phyloP scores from a whole-genome alignment of 53 echinoderm and acorn worm genomes.

The Pentamera pediparva region DNA sequence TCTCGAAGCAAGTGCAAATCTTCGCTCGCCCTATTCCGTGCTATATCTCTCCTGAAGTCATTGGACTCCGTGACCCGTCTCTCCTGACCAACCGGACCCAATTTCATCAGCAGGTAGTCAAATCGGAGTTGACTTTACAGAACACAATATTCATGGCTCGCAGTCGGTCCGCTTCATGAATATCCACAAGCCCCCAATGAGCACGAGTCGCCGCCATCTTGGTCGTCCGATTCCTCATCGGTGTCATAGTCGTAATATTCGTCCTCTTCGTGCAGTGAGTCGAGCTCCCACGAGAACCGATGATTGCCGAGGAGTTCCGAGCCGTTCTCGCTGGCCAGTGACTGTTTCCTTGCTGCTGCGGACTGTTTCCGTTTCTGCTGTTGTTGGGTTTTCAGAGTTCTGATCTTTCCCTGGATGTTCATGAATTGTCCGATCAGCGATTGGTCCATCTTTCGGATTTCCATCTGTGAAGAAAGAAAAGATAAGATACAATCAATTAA shows the following conservation, averaged over 20 bases:
- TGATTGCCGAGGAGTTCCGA: conserved; percentile 19
- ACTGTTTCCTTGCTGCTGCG: conserved; percentile 5
- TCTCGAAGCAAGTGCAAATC: no score
- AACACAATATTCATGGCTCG: no score
- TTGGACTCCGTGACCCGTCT: no score
- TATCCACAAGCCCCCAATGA: conserved; percentile 15
- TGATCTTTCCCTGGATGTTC: conserved; percentile 18
- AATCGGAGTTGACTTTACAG: no score
- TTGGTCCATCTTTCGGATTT: conserved; percentile 16
- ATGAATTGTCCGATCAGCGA: conserved; percentile 24
- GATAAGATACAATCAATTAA: no score
- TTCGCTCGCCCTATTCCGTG: no score
- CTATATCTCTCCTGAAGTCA: no score
- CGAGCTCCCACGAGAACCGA: conserved; percentile 29
- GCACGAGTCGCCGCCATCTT: background rate
- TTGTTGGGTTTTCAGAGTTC: conserved; percentile 6
- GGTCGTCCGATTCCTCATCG: conserved; percentile 17
- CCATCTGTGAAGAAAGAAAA: background rate
- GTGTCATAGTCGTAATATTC: conserved; percentile 34
- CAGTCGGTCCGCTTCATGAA: no score
- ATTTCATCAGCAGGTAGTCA: no score
- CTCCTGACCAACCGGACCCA: no score
- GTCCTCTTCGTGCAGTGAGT: conserved; percentile 24
- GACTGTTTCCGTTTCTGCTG: conserved; percentile 13
- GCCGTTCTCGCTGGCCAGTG: background rate